Base-by-base conservation (phyloP, 2,797 vertebrate genomes). In the Mormyrus hasselquistii region DNA sequence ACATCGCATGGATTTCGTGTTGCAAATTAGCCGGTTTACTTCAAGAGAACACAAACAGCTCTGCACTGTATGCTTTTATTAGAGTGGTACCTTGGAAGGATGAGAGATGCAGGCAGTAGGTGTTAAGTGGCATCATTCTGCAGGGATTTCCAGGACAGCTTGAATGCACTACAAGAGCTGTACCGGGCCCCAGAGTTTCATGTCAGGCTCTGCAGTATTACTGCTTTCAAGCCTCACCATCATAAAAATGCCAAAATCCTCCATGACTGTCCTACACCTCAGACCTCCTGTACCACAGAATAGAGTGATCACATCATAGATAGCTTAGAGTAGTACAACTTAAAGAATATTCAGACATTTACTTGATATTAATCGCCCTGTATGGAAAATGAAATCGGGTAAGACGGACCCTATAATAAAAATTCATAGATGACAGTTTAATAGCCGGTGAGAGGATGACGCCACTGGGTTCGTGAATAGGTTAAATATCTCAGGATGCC, bases 91-190 rank as follows among this genome's bases (percentile, higher is more conserved):
- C 91, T 59, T 7, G 22, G 90, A 57, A 29, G 4, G 5, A 89
- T 91, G 93, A 92, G 16, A 52, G 1, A 3, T 86, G 91, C 93
- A 93, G 93, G 90, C 92, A 90, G 86, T 90, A 90, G 91, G 79
- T 87, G 88, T 82, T 89, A 91, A 94, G 83, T 88, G 91, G 90
- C 94, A 88, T 96, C 96, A 89, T 94, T 94, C 93, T 91, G 57
- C 62, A 29, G 1, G 89, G 90, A 92, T 65, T 88, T 9, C 22
- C 93, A 89, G 90, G 92, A 92, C 95, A 94, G 96, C 96, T 93
- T 94, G 97, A 99, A 99, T 99, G 98, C 98, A 99, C 98, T 95
- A 88, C 5, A 97, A 97, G 94, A 95, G 93, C 96, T 92, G 92
- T 44, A 92, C 94, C 57, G 90, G 91, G 90, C 62, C 92, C 2